Percentiles rank a stretch among this genome's conserved stretches.
Conservation (phyloP, 2,113 vertebrate species). For the Cephalopholis sonnerati region DNA sequence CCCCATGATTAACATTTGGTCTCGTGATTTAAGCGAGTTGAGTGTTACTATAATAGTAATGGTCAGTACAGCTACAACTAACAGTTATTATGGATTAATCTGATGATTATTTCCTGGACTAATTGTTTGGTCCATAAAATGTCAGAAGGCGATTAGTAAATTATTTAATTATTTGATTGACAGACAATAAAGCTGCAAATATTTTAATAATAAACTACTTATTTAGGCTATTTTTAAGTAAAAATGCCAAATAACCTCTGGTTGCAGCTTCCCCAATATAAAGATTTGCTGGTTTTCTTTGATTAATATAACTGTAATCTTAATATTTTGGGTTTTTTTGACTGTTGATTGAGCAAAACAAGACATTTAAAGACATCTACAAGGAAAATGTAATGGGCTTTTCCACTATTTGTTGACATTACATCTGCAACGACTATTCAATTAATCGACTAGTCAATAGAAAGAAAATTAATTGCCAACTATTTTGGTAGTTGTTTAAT, state of each 20-base stretch:
- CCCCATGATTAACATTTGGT: neutral
- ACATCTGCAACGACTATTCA: too few relatives aligned
- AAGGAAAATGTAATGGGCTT: neutral
- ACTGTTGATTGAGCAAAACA: too few relatives aligned
- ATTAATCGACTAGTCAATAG: too few relatives aligned
- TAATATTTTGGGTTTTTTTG: too few relatives aligned
- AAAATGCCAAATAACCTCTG: neutral
- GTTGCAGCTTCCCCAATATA: neutral
- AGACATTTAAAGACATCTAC: too few relatives aligned
- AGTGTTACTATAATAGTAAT: neutral
- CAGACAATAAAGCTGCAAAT: too few relatives aligned
- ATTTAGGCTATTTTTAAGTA: neutral
- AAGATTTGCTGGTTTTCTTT: neutral
- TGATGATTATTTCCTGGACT: neutral
- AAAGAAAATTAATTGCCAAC: too few relatives aligned
- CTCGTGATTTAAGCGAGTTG: neutral
- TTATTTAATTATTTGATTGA: too few relatives aligned
- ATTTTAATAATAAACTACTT: too few relatives aligned
- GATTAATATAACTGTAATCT: too few relatives aligned
- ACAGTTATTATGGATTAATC: neutral
- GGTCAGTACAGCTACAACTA: neutral
- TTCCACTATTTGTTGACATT: neutral
- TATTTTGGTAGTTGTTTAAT: too few relatives aligned
- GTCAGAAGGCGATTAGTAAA: neutral
- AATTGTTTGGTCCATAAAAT: neutral